Conservation (phyloP, 2,113 vertebrate genomes). For the Tetrax tetrax region DNA sequence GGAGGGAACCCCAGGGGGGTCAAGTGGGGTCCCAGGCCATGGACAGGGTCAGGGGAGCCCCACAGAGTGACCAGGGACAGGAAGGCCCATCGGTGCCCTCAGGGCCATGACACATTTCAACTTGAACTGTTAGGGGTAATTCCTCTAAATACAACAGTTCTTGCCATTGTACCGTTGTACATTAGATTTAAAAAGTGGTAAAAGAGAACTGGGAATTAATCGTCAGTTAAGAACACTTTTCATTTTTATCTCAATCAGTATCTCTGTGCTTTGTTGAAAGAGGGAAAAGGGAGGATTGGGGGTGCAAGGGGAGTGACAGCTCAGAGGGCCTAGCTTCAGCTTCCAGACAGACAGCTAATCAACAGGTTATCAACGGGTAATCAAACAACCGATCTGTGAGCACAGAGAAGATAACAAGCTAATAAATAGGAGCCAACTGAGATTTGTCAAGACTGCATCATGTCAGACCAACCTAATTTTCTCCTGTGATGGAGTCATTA, state of each 20-base stretch:
- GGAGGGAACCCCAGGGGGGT: too few relatives aligned
- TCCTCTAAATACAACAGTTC: background rate
- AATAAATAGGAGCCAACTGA: slow-evolving; percentile 2
- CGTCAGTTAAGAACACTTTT: background rate
- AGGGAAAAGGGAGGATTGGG: background rate
- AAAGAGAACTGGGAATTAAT: background rate
- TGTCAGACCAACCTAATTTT: background rate
- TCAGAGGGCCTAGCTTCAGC: background rate
- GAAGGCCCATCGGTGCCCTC: background rate
- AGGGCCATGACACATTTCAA: background rate
- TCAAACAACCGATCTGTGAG: background rate
- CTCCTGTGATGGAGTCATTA: background rate
- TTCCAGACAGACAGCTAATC: background rate
- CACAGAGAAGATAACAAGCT: background rate
- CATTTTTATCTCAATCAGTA: background rate
- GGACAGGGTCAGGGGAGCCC: background rate
- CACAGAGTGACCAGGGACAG: background rate
- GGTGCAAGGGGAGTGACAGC: background rate
- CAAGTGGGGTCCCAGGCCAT: background rate
- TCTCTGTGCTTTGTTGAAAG: background rate
- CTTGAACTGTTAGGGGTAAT: background rate
- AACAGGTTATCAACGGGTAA: background rate
- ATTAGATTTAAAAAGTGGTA: background rate
- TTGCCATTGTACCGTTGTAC: background rate
- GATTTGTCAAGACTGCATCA: background rate